A percentile compares a stretch with the other conserved stretches of the same genome.
Evolutionary conservation across 2,797 vertebrate species (phyloP).

Genomic region (Apodemus agrarius): DNA sequence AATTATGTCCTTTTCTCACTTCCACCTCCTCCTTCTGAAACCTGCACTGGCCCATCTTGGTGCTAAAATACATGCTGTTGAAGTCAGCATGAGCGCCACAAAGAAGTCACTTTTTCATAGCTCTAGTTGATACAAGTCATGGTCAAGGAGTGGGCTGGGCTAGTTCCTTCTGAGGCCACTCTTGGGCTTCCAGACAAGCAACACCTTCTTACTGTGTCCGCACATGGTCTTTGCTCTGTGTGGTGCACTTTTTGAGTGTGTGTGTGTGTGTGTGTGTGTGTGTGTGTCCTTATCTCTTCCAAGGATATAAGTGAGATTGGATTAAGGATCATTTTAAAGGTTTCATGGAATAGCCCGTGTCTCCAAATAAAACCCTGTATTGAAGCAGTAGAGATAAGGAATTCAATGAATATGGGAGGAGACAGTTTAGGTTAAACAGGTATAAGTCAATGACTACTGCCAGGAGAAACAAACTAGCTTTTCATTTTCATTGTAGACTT

Average conservation of each 20-base stretch:
- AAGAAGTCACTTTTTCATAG: neutral
- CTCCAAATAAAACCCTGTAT: neutral
- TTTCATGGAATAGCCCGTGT: neutral
- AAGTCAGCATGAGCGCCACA: neutral
- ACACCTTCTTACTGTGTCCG: neutral
- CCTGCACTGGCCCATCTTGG: neutral
- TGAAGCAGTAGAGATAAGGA: neutral
- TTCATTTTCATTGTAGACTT: constrained; percentile 83
- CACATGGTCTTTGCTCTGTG: neutral
- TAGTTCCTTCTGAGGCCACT: neutral
- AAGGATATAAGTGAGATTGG: neutral
- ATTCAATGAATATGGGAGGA: neutral
- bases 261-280: neutral
- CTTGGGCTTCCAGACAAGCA: neutral
- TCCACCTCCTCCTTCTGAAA: neutral
- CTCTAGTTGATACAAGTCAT: neutral
- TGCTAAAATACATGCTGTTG: neutral
- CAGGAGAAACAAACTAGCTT: neutral
- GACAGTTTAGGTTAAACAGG: neutral
- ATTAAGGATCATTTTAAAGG: neutral
- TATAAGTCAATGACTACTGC: neutral
- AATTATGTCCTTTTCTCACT: constrained; percentile 3
- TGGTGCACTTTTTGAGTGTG: neutral
- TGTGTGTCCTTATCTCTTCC: neutral
- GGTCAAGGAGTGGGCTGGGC: neutral